A percentile compares a stretch with the other conserved stretches of the same genome.
phyloP scores from a whole-genome alignment of 2,113 vertebrate species.

The Peucedramus taeniatus region DNA sequence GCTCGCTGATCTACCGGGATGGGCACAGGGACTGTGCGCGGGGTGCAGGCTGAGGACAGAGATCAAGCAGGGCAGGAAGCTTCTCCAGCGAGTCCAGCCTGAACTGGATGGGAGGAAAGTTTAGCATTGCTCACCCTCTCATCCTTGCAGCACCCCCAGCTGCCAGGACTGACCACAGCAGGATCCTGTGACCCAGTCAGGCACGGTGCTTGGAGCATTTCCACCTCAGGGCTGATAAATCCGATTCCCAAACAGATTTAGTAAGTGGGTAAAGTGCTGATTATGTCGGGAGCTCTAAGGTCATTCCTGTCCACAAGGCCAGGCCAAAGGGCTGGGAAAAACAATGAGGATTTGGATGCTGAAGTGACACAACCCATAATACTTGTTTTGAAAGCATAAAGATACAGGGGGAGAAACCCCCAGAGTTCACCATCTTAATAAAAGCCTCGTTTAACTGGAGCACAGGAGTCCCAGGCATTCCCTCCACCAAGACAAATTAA shows the following conservation, averaged over 20 bases:
- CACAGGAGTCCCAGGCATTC: not conserved
- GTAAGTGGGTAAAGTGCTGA: not conserved
- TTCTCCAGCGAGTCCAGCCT: not conserved
- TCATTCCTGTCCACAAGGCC: not conserved
- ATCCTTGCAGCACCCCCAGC: not conserved
- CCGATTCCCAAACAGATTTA: not conserved
- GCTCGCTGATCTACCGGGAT: rapidly evolving
- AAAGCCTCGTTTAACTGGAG: not conserved
- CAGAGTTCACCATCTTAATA: not conserved
- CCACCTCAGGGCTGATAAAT: not conserved
- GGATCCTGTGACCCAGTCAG: not conserved
- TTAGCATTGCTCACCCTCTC: not conserved
- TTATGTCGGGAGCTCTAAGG: not conserved
- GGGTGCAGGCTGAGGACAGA: not conserved
- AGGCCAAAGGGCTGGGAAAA: not conserved
- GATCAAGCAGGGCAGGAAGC: not conserved
- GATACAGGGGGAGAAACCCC: not conserved
- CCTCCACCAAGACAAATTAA: not conserved
- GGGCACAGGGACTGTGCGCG: not conserved
- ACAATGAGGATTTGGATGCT: not conserved
- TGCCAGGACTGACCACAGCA: not conserved
- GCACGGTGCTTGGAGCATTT: not conserved
- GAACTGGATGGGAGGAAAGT: not conserved
- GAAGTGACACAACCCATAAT: not conserved
- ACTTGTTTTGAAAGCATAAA: not conserved